phyloP scores from a whole-genome alignment of 1,140 invertebrate genomes.

The Lucilia sericata region DNA sequence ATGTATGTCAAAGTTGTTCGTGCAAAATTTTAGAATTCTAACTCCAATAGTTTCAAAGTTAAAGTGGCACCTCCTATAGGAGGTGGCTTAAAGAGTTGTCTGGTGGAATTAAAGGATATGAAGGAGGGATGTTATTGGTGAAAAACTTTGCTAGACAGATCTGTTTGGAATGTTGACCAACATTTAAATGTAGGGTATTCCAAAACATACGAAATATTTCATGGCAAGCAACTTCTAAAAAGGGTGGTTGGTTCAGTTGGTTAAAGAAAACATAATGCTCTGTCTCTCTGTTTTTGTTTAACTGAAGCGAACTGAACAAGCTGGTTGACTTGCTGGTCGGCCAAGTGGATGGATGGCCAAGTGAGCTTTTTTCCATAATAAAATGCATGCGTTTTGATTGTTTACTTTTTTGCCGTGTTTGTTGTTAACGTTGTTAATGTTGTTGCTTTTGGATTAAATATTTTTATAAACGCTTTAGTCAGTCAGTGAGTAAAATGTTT shows the following conservation, averaged over 20 bases:
- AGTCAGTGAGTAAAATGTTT: slow-evolving; percentile 7
- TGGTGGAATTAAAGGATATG: too few species aligned
- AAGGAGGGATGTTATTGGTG: too few species aligned
- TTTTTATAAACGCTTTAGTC: neutral
- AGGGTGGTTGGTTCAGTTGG: neutral
- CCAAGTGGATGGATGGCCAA: neutral
- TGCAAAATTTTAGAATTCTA: too few species aligned
- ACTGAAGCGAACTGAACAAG: neutral
- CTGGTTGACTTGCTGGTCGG: neutral
- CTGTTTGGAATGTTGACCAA: too few species aligned
- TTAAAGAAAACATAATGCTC: neutral
- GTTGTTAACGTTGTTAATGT: neutral
- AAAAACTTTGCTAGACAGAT: too few species aligned
- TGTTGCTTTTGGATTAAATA: neutral
- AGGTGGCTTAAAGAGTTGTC: too few species aligned
- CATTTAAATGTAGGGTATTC: neutral
- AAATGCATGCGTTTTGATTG: neutral
- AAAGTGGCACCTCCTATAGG: too few species aligned
- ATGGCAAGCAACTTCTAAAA: slow-evolving; percentile 31
- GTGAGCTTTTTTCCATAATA: neutral
- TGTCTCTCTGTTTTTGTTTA: neutral
- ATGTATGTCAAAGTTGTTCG: too few species aligned
- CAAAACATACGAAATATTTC: neutral
- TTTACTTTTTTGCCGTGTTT: neutral
- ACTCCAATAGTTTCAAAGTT: too few species aligned